Evolutionary conservation across 2,113 vertebrate genomes (phyloP), one percentile per base, ranked within the genome.

Genomic region (Potamarius usumacintae): DNA sequence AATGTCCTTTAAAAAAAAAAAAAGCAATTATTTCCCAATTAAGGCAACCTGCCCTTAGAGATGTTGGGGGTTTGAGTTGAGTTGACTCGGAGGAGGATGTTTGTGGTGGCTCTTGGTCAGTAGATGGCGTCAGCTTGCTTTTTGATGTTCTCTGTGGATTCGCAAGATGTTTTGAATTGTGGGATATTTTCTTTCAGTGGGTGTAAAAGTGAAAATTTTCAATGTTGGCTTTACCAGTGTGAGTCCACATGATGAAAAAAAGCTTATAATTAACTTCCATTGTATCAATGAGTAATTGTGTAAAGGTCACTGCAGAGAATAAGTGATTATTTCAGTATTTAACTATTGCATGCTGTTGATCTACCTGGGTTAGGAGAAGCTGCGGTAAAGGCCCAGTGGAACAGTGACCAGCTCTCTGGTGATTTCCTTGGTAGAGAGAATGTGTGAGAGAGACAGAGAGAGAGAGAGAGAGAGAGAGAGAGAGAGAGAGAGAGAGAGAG

Each of bases 371-470:
- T 79, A 76, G 78, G 83, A 58, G 20, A 83, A 52, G 83, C 52
- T 83, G 57, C 22, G 57, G 17, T 22, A 65, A 81, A 77, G 83
- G 72, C 87, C 87, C 72, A 69, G 62, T 77, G 82, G 79, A 42
- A 72, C 58, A n/a, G 82, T 80, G 71, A 83, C 78, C 65, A 62
- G 57, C n/a, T 90, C 85, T 85, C 89, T 86, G 78, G 58, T 86
- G 87, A 87, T 65, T 53, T 83, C 65, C n/a, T 62, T 74, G 27
- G 60, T 27, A 67, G 62, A 83, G 63, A 55, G 65, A 88, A 94
- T 90, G 95, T 94, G 94, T 93, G 93, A 83, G 52, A 27, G 27
- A 42, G 63, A 88, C 94, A 90, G 95, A 94, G 94, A 93, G 93
- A 83, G 42, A 93, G 93, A 83, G 42, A 42, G 55, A 76, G 34